Percentiles rank a stretch among this genome's conserved stretches.
Evolutionary conservation across 2,113 vertebrate genomes (phyloP).

Genomic region (Pangasianodon gigas): DNA sequence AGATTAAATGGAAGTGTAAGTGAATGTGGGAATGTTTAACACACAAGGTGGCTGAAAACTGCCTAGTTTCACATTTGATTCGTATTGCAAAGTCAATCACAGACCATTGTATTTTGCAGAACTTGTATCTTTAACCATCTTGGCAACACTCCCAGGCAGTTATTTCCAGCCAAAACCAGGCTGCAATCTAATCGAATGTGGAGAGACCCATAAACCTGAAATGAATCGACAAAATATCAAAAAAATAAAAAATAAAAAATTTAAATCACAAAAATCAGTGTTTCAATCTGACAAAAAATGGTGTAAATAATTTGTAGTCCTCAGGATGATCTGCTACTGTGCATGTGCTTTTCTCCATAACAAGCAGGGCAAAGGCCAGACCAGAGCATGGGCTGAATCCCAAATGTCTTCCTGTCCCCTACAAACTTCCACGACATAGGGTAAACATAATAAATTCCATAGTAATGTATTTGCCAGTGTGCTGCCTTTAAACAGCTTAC

Average conservation of each 20-base stretch:
- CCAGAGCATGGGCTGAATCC: not conserved
- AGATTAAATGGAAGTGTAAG: not conserved
- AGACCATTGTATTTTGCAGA: not conserved
- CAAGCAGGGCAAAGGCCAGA: conserved; percentile 13
- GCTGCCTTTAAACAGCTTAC: not conserved
- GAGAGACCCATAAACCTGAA: not conserved
- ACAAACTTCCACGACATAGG: not conserved
- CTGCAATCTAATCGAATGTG: not conserved
- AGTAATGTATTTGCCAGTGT: not conserved
- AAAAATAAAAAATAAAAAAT: not conserved
- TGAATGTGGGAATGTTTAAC: not conserved
- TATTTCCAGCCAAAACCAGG: not conserved
- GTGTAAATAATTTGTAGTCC: not conserved
- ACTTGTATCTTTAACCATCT: not conserved
- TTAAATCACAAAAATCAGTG: not conserved
- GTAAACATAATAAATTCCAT: not conserved
- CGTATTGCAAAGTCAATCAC: not conserved
- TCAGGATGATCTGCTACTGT: not conserved
- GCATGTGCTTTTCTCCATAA: not conserved
- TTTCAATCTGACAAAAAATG: not conserved
- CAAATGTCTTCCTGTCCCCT: not conserved
- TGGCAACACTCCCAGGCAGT: not conserved
- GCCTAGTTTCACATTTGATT: not conserved
- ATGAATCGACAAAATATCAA: not conserved
- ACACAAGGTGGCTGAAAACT: not conserved